A percentile compares a stretch with the other conserved stretches of the same genome.
These are phyloP conservation scores for Atlantisia rogersi DNA, from an alignment of 2,113 vertebrate genomes.

Conservation along the genomic window DNA sequence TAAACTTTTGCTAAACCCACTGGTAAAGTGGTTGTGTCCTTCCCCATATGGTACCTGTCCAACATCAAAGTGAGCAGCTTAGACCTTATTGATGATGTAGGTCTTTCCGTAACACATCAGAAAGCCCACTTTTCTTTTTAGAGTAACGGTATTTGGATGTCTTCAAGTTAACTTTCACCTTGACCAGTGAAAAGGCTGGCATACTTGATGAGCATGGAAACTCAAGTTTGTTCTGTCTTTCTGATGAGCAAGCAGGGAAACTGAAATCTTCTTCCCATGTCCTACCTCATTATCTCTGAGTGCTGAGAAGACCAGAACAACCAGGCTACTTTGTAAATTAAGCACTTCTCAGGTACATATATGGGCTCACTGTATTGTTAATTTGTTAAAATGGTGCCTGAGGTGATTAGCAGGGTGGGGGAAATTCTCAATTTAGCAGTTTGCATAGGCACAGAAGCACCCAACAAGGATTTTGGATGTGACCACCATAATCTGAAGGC, in stretches of 20 bases:
- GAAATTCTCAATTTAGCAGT: neutral
- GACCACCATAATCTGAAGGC: neutral
- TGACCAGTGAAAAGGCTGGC: neutral
- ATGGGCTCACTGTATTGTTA: neutral
- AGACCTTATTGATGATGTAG: neutral
- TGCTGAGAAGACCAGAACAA: neutral
- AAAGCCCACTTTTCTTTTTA: neutral
- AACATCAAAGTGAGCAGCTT: neutral
- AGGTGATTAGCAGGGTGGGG: neutral
- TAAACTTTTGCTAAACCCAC: neutral
- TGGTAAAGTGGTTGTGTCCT: neutral
- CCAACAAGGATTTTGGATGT: neutral
- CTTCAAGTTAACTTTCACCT: neutral
- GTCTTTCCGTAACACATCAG: neutral
- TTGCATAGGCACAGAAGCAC: neutral
- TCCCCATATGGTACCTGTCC: neutral
- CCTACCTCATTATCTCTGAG: neutral
- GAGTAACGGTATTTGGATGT: neutral
- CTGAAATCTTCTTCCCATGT: neutral
- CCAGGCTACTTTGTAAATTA: neutral
- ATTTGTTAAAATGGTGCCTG: neutral
- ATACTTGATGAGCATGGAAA: neutral
- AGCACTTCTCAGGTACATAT: fast-evolving
- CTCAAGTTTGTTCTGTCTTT: neutral
- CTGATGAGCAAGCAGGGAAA: neutral